phyloP scores from a whole-genome alignment of 2,113 vertebrate genomes.

The Embiotoca jacksoni region DNA sequence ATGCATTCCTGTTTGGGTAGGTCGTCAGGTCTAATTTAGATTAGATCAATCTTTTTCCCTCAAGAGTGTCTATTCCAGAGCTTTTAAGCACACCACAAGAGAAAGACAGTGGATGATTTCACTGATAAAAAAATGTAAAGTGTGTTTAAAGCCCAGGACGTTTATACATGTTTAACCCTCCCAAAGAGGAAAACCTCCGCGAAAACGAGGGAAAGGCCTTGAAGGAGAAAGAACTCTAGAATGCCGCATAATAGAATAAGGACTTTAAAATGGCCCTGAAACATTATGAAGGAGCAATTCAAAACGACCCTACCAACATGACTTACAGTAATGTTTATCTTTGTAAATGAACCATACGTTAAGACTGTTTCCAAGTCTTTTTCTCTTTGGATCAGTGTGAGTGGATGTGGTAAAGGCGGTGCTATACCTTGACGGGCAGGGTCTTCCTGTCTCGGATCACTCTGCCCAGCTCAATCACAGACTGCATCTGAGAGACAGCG shows the following conservation, averaged over 20 bases:
- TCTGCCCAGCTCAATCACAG: conserved; percentile 96
- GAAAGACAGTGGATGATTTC: neutral
- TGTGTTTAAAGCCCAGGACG: neutral
- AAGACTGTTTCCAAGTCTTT: neutral
- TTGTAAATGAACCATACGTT: neutral
- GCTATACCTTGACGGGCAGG: conserved; percentile 93
- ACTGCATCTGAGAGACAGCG: conserved; percentile 95
- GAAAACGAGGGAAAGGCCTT: too few relatives aligned
- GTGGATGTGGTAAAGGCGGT: conserved; percentile 7
- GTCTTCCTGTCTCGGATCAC: conserved; percentile 97
- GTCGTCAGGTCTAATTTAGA: neutral
- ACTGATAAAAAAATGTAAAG: conserved; percentile 5
- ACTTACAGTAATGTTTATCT: too few relatives aligned
- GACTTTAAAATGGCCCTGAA: too few relatives aligned
- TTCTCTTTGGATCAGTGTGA: neutral
- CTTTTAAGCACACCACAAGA: neutral
- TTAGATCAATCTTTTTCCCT: neutral
- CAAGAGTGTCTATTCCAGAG: neutral
- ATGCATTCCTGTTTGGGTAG: neutral
- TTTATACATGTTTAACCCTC: too few relatives aligned
- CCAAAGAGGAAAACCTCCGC: too few relatives aligned
- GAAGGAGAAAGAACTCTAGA: too few relatives aligned
- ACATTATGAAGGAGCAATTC: too few relatives aligned
- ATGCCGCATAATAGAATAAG: too few relatives aligned
- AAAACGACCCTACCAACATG: too few relatives aligned